A percentile compares a stretch with the other conserved stretches of the same genome.
Conservation (phyloP, 2,113 vertebrate species). For the Dendropsophus ebraccatus region DNA sequence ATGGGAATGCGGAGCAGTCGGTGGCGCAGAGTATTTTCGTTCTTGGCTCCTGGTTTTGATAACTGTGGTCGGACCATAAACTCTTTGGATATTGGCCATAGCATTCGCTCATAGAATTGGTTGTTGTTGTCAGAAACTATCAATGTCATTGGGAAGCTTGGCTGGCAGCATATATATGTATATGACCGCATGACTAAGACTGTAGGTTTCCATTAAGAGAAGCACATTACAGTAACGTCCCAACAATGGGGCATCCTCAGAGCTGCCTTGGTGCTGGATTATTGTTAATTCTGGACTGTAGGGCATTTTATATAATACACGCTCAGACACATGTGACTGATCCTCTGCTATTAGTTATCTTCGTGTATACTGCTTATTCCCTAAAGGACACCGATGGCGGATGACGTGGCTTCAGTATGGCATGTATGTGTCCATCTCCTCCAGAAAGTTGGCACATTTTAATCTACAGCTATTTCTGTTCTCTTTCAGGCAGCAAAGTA, state of each 20-base stretch:
- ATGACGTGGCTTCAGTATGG: too few species aligned
- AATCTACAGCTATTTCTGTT: neutral
- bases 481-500: conserved; percentile 85
- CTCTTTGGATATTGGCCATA: conserved; percentile 58
- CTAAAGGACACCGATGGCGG: too few species aligned
- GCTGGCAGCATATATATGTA: neutral
- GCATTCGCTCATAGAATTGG: conserved; percentile 37
- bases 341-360: too few species aligned
- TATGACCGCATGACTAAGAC: neutral
- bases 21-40: conserved; percentile 55
- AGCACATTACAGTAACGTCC: neutral
- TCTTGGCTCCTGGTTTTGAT: conserved; percentile 63
- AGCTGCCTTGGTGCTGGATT: neutral
- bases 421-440: neutral
- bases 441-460: neutral
- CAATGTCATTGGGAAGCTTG: neutral
- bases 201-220: neutral
- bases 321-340: too few species aligned
- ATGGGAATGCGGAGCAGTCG: neutral
- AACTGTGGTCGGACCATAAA: conserved; percentile 63
- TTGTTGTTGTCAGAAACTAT: conserved; percentile 6
- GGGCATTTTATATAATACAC: too few species aligned
- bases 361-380: too few species aligned
- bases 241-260: neutral
- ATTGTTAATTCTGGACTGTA: neutral